Evolutionary conservation across 2,113 vertebrate species (phyloP), one percentile per base, ranked within the genome.

Genomic region (Petroica traversi): DNA sequence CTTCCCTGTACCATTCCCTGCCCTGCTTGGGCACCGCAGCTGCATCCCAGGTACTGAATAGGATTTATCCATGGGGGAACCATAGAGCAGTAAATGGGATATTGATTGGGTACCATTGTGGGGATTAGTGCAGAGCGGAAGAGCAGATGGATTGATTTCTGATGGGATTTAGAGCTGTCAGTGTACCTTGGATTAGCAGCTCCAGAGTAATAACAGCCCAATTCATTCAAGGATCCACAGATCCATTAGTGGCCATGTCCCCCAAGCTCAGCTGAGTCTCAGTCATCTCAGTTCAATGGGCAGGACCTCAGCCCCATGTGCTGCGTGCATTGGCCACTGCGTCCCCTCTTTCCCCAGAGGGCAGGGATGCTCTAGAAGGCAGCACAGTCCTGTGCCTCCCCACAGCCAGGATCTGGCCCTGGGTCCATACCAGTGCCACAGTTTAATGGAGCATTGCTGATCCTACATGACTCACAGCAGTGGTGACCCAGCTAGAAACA

Each of bases 141-240:
- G 57, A 86, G 25, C 61, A 83, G 76, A 74, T 71, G 85, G 76
- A 83, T 86, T 89, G 59, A 82, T 89, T 89, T 61, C 92, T 46
- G 9, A 29, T 57, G 36, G 80, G 54, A 6, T 92, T 89, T 75
- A 33, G 34, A 34, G 84, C 80, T 93, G 84, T 25, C 79, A 26
- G 61, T 59, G 31, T 24, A 19, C 24, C 34, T 75, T 41, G 7
- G 61, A 23, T 63, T 40, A 54, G 46, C 49, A 40, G 49, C 66
- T 55, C 59, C 2, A 11, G 40, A 36, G 75, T 4, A 26, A 36
- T 22, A 41, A 64, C 51, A 55, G 40, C 34, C 43, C 69, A 10
- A 9, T 46, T 69, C 33, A 31, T 46, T 55, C 20, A 38, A 0
- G 5, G 66, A 73, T 36, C 18, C 73, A 28, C 55, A 34, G 52